Base-by-base conservation (phyloP, 64 coral and sea anemone genomes). In the Pocillopora verrucosa region DNA sequence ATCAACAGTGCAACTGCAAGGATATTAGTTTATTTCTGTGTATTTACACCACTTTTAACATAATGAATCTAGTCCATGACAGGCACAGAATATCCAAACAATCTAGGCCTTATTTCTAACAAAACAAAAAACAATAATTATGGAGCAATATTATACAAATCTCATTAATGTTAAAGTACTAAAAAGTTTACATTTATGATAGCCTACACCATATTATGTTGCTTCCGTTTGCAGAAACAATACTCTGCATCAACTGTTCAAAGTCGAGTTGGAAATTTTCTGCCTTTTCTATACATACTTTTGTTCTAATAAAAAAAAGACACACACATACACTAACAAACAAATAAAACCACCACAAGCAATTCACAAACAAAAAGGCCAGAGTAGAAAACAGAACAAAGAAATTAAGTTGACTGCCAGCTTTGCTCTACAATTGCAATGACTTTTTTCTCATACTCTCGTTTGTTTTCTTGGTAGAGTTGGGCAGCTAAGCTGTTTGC, bases 401-500 rank as follows among this genome's bases (percentile, higher is more conserved):
- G 13, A 58, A 51, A 87, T 87, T 88, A 96, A 72, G 0, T 64
- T 37, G 95, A 93, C 7, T 95, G 9, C 97, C 97, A 99, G 24
- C 97, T 99, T 83, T 92, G 78, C 80, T 99, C 97, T 61, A 99
- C 97, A 65, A 99, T 89, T 30, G 94, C 94, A 75, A 36, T 88
- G 9, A 99, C 97, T 93, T 99, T 99, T 65, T 99, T 99, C 89
- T 99, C 97, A 59, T 99, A 99, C 67, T 99, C 97, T 57, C 97
- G 94, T 75, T 88, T 94, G 86, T 95, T 99, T 88, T 99, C 97
- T 72, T 99, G 97, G 63, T 99, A 99, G 74, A 99, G 90, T 88
- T 99, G 97, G 1, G 97, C 97, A 68, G 97, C 97, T 82, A 99
- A 92, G 61, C 97, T 99, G 94, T 99, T 99, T 5, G 97, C 97